Conservation (phyloP, 2,113 vertebrate species). For the Apus apus region DNA sequence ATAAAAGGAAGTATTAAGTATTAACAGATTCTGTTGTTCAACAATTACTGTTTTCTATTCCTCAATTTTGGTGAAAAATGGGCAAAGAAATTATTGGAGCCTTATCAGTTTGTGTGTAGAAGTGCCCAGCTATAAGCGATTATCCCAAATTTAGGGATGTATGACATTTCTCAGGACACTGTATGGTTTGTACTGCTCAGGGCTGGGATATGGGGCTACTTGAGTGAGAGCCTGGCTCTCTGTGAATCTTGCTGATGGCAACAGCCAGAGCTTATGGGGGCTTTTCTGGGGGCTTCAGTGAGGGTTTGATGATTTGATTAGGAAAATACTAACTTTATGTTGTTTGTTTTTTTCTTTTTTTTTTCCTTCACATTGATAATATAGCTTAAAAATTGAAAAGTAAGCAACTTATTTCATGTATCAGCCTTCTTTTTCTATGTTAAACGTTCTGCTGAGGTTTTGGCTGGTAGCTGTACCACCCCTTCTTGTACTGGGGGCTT, state of each 20-base stretch:
- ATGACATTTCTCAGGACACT: not conserved
- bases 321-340: not conserved
- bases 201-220: not conserved
- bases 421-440: not conserved
- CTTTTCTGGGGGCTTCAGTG: not conserved
- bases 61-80: not conserved
- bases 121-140: not conserved
- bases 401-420: not conserved
- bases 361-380: accelerated
- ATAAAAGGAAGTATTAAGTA: not conserved
- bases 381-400: not conserved
- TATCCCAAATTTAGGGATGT: not conserved
- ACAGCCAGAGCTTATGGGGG: not conserved
- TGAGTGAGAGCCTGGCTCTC: not conserved
- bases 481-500: not conserved
- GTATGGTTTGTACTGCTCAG: not conserved
- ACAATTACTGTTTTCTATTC: not conserved
- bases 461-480: not conserved
- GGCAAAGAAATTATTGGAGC: not conserved
- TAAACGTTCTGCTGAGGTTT: not conserved
- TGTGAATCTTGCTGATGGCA: not conserved
- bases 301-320: not conserved
- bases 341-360: not conserved
- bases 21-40: not conserved
- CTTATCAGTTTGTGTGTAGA: not conserved